Evolutionary conservation across 2,113 vertebrate genomes (phyloP), one percentile per base, ranked within the genome.

Genomic region (Choloepus hoffmanni): DNA sequence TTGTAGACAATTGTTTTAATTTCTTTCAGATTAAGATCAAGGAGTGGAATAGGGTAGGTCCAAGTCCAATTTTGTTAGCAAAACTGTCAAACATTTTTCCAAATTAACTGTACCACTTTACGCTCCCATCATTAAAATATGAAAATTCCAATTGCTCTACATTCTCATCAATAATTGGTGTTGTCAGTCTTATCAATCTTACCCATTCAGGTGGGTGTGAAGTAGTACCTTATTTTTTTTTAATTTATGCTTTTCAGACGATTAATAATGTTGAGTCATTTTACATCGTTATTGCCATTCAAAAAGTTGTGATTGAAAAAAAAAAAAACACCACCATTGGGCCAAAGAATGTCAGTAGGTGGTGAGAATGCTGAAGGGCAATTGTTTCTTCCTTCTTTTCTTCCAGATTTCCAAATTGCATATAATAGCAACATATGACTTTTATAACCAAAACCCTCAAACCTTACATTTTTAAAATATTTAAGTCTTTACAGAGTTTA

Each of bases 341-440:
- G 58, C 33, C 23, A 76, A 88, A 88, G 43, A 70, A 93, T 72
- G 74, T 18, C 40, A 28, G 4, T 13, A 55, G 90, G 63, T 73
- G 73, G 43, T 73, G 45, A 88, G 33, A 53, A 70, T 36, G 73
- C 13, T 36, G 3, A 95, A 26, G 50, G 50, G 36, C 62, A 65
- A 90, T 21, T 85, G 9, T 95, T 92, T 86, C 55, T 78, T 83
- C 58, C 48, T 43, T 95, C 86, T 90, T 70, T 65, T 82, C 72
- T 78, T 55, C 78, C 40, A 16, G 43, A 50, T 84, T 28, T 81
- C 48, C 58, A 86, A 89, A 90, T 18, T 73, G 19, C 24, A 81
- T 81, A 79, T 88, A 43, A 55, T 62, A 21, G 63, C 21, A 96
- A 88, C 24, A 65, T 4, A 65, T 4, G 74, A 58, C 23, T 93